Percentiles rank a stretch among this genome's conserved stretches.
These are phyloP conservation scores for Scortum barcoo DNA, from an alignment of 2,113 vertebrate genomes.

Conservation along the genomic window DNA sequence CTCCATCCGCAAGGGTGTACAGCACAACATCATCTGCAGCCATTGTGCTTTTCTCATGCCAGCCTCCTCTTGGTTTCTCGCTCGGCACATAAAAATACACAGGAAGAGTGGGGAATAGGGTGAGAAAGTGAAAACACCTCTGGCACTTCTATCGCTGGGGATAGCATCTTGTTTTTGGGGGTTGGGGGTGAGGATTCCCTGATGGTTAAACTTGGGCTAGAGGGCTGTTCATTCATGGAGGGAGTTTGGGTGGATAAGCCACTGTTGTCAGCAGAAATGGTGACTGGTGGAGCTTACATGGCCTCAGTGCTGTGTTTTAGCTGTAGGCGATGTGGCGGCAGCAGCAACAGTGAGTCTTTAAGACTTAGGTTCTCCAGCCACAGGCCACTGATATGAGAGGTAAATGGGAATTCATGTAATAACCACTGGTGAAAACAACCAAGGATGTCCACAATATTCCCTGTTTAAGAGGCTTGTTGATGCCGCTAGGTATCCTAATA, in stretches of 20 bases:
- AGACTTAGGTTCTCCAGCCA: slow-evolving; percentile 47
- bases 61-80: slow-evolving; percentile 54
- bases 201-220: slow-evolving; percentile 69
- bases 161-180: slow-evolving; percentile 64
- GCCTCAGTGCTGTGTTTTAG: slow-evolving; percentile 57
- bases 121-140: slow-evolving; percentile 72
- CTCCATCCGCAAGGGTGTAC: slow-evolving; percentile 68
- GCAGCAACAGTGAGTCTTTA: slow-evolving; percentile 49
- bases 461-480: slow-evolving; percentile 48
- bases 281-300: slow-evolving; percentile 64
- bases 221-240: slow-evolving; percentile 70
- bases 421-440: slow-evolving; percentile 43
- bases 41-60: slow-evolving; percentile 65
- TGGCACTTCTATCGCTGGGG: slow-evolving; percentile 73
- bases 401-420: slow-evolving; percentile 50
- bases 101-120: slow-evolving; percentile 53
- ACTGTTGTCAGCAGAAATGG: slow-evolving; percentile 77
- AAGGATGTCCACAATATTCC: slow-evolving; percentile 33
- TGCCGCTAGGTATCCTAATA: slow-evolving; percentile 41
- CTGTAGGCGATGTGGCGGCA: slow-evolving; percentile 66
- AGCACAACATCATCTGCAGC: slow-evolving; percentile 71
- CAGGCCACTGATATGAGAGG: slow-evolving; percentile 48
- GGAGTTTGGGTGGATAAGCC: slow-evolving; percentile 72
- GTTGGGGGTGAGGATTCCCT: slow-evolving; percentile 59
- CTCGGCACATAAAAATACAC: slow-evolving; percentile 65